Percentiles rank a stretch among this genome's conserved stretches.
phyloP scores from a whole-genome alignment of 2,888 invertebrate genomes.

The Leptothorax acervorum region DNA sequence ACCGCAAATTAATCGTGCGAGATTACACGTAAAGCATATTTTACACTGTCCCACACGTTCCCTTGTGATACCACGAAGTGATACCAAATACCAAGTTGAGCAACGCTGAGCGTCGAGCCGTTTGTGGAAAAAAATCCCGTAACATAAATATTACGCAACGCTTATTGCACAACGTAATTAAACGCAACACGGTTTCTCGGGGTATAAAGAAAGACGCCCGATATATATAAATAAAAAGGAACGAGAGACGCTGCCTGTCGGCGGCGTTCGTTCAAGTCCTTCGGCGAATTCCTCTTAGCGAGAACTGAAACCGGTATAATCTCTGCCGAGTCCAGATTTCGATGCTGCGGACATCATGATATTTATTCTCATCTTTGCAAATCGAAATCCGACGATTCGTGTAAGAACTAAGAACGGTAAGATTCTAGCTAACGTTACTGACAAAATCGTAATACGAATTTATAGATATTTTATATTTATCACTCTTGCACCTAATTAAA shows the following conservation, averaged over 20 bases:
- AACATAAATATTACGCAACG: conserved; percentile 39
- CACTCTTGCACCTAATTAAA: background rate
- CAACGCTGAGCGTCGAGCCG: background rate
- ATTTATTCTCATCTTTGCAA: background rate
- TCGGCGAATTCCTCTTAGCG: conserved; percentile 30
- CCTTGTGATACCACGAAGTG: background rate
- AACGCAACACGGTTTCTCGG: conserved; percentile 17
- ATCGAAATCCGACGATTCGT: background rate
- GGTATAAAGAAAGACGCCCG: conserved; percentile 17
- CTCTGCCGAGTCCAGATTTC: conserved; percentile 18
- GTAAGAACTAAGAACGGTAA: background rate
- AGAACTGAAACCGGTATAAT: conserved; percentile 30
- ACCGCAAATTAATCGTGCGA: background rate
- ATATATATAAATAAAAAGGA: conserved; percentile 37
- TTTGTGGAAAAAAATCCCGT: conserved; percentile 26
- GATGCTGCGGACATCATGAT: background rate
- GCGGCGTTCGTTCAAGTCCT: conserved; percentile 24
- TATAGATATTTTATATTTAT: background rate
- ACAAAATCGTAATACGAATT: background rate
- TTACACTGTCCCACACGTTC: background rate
- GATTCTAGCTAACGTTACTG: no score
- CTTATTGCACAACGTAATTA: conserved; percentile 47
- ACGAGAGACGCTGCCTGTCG: background rate
- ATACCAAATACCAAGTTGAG: background rate
- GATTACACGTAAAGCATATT: background rate